Evolutionary conservation across 1,140 invertebrate genomes (phyloP).

Genomic region (Drosophila leontia): DNA sequence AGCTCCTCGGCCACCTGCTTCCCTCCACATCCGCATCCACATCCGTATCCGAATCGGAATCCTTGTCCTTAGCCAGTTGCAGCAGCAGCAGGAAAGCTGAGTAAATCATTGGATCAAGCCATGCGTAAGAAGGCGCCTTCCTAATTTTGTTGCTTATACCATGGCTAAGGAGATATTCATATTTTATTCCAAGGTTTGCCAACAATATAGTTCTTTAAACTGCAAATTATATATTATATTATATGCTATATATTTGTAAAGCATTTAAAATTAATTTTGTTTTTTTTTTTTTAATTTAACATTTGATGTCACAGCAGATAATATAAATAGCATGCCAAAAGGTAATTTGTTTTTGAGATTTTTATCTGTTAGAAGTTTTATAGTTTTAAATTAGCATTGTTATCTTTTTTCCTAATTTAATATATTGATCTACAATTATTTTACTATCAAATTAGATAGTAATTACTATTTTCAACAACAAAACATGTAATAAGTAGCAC

Average conservation of each 20-base stretch:
- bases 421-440: background rate
- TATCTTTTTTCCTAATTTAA: background rate
- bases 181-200: background rate
- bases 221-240: no score
- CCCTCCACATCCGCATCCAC: constrained; percentile 4
- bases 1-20: constrained; percentile 6
- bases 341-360: background rate
- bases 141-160: constrained; percentile 23
- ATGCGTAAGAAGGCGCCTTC: constrained; percentile 48
- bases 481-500: background rate
- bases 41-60: constrained; percentile 16
- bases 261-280: background rate
- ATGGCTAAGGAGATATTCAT: background rate
- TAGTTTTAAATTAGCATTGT: background rate
- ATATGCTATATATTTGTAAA: background rate
- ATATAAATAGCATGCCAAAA: background rate
- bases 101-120: constrained; percentile 73
- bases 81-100: constrained; percentile 42
- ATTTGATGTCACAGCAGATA: background rate
- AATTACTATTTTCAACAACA: background rate
- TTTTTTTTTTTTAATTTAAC: no score
- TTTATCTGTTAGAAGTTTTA: background rate
- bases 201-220: no score
- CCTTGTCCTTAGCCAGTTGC: constrained; percentile 10
- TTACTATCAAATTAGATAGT: background rate